Conservation (phyloP, 1,140 invertebrate genomes). For the Neodiprion lecontei region DNA sequence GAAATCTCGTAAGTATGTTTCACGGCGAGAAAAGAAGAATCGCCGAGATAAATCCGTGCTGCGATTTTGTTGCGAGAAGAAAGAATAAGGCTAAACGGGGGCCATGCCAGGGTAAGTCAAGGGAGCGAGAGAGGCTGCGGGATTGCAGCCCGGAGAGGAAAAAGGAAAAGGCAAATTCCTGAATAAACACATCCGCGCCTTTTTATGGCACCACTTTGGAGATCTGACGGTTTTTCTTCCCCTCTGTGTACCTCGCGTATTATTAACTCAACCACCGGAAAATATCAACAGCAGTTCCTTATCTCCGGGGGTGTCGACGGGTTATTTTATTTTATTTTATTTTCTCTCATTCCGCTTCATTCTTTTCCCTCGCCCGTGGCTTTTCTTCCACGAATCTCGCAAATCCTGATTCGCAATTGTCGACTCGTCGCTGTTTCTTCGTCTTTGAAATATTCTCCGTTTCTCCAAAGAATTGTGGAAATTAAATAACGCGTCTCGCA, state of each 20-base stretch:
- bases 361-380: conserved; percentile 17
- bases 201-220: conserved; percentile 54
- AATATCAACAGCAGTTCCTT: conserved; percentile 55
- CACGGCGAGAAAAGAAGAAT: neutral
- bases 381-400: conserved; percentile 33
- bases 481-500: neutral
- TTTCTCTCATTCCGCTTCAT: neutral
- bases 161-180: conserved; percentile 55
- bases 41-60: neutral
- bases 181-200: conserved; percentile 61
- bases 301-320: conserved; percentile 28
- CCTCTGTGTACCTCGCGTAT: conserved; percentile 55
- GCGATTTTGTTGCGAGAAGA: neutral
- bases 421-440: no score
- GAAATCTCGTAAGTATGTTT: neutral
- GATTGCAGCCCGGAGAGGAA: conserved; percentile 31
- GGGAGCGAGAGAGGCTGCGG: conserved; percentile 21
- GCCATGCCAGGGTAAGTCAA: neutral
- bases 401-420: conserved; percentile 49
- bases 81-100: neutral
- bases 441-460: neutral
- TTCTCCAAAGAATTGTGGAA: neutral
- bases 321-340: neutral
- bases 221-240: conserved; percentile 31
- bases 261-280: conserved; percentile 62